A percentile compares a stretch with the other conserved stretches of the same genome.
phyloP scores from a whole-genome alignment of 2,888 invertebrate species.

The Tromatobia lineatoria region DNA sequence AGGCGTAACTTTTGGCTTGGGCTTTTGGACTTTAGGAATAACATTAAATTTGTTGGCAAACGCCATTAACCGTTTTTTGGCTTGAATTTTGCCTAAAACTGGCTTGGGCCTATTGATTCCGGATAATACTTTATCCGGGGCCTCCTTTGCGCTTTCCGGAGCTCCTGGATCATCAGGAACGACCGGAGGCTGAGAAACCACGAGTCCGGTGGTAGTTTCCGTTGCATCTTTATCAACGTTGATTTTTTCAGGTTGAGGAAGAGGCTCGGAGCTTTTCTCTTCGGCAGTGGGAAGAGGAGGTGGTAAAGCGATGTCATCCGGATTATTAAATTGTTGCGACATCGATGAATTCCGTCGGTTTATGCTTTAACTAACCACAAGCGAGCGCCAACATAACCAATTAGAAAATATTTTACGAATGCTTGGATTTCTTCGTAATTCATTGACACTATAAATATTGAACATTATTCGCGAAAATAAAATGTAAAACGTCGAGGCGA shows the following conservation, averaged over 20 bases:
- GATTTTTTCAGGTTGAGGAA: conserved; percentile 26
- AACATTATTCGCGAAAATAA: not conserved
- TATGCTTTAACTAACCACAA: conserved; percentile 4
- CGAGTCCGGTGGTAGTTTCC: conserved; percentile 70
- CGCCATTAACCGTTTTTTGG: conserved; percentile 84
- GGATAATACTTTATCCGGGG: conserved; percentile 50
- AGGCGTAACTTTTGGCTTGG: conserved; percentile 70
- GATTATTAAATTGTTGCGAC: conserved; percentile 49
- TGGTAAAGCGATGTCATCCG: conserved; percentile 58
- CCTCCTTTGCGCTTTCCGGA: conserved; percentile 77
- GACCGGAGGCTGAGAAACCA: conserved; percentile 69
- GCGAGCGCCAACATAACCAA: not conserved
- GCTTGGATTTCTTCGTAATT: not conserved
- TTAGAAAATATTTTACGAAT: not conserved
- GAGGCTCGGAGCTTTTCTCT: conserved; percentile 30
- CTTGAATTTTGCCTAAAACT: conserved; percentile 83
- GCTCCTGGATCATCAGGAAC: conserved; percentile 77
- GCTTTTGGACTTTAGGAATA: conserved; percentile 76
- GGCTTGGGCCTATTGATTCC: conserved; percentile 78
- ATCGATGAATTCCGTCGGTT: conserved; percentile 41
- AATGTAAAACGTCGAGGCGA: not conserved
- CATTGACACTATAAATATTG: not conserved
- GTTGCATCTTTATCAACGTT: conserved; percentile 19
- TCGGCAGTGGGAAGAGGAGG: conserved; percentile 46
- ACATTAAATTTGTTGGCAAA: conserved; percentile 83